Conservation (phyloP, 2,797 vertebrate genomes). For the Spinus pinus region DNA sequence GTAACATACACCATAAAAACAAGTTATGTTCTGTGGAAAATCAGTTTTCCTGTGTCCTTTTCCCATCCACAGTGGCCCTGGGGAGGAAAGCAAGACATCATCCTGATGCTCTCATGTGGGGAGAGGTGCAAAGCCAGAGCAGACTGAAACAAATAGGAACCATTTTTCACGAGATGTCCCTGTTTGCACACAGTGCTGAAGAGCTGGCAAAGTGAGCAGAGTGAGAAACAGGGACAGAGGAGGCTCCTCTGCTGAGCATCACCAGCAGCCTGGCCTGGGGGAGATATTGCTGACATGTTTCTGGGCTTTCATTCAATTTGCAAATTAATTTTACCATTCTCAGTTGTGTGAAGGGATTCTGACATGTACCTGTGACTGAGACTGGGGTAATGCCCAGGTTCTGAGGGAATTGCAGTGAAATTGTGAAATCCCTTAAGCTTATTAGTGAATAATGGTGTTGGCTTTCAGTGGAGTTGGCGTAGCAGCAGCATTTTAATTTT, state of each 20-base stretch:
- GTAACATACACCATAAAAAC: background rate
- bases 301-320: constrained; percentile 34
- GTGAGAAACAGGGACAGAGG: background rate
- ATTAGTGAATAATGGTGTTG: background rate
- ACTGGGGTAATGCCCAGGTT: background rate
- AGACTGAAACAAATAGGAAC: background rate
- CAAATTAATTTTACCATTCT: background rate
- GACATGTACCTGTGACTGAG: constrained; percentile 2
- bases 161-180: background rate
- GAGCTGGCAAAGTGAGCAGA: background rate
- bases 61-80: background rate
- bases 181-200: fast-evolving
- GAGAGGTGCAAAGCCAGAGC: background rate
- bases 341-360: background rate
- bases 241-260: background rate
- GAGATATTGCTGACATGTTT: background rate
- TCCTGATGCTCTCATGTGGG: fast-evolving
- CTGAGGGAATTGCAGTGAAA: background rate
- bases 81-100: background rate
- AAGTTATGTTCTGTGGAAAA: background rate
- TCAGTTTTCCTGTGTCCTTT: background rate
- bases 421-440: constrained; percentile 39
- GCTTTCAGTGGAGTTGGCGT: background rate
- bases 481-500: constrained; percentile 6
- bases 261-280: background rate